phyloP scores from a whole-genome alignment of 92 coral and sea anemone species.

The Porites lobata region DNA sequence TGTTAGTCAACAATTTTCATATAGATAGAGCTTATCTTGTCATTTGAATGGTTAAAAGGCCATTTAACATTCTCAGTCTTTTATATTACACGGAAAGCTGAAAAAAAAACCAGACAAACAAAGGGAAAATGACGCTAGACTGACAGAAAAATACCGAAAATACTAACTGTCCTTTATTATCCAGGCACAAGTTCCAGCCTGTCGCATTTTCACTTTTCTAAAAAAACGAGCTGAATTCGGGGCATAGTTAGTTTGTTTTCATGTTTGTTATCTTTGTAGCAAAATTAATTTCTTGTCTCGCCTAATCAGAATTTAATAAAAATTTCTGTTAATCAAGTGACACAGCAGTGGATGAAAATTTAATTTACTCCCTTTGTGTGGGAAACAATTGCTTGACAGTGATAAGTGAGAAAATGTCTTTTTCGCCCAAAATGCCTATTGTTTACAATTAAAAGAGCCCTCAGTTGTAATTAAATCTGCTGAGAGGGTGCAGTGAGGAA shows the following conservation, averaged over 20 bases:
- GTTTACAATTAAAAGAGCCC: background rate
- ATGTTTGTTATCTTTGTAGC: background rate
- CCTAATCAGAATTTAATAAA: background rate
- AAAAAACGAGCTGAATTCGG: background rate
- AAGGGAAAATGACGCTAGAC: no score
- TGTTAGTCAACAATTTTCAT: no score
- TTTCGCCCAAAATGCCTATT: background rate
- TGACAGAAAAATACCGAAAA: no score
- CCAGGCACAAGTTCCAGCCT: no score
- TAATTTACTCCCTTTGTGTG: constrained; percentile 14
- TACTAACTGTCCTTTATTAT: no score
- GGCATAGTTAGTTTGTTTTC: background rate
- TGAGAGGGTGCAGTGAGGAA: background rate
- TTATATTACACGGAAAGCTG: no score
- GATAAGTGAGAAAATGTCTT: background rate
- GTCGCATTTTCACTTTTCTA: background rate
- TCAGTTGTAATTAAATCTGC: constrained; percentile 1
- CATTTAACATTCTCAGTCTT: no score
- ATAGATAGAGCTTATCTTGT: no score
- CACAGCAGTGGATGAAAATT: constrained; percentile 4
- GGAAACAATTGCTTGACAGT: background rate
- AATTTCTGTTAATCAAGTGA: background rate
- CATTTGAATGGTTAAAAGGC: no score
- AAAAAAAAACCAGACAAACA: no score
- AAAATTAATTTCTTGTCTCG: background rate